Evolutionary conservation across 2,888 invertebrate genomes (phyloP).

Genomic region (Ypsolopha scabrella): DNA sequence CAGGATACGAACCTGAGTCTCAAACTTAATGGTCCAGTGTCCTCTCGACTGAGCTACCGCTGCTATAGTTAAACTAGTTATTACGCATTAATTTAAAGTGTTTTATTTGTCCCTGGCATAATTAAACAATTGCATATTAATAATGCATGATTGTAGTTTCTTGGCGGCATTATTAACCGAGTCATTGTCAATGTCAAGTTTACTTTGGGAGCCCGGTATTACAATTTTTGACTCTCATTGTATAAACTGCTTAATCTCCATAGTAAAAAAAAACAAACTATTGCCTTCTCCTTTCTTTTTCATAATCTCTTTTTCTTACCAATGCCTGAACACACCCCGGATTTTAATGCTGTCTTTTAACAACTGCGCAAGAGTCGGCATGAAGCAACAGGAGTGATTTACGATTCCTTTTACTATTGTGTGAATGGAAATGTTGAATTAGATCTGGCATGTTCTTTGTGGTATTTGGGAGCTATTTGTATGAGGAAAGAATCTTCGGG

Average conservation of each 20-base stretch:
- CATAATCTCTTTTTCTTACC: too few relatives aligned
- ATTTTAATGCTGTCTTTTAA: slow-evolving; percentile 40
- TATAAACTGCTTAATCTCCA: too few relatives aligned
- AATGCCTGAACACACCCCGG: slow-evolving; percentile 12
- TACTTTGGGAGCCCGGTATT: neutral
- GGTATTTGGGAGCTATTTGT: slow-evolving; percentile 15
- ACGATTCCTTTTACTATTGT: slow-evolving; percentile 44
- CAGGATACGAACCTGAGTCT: too few relatives aligned
- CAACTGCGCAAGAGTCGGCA: slow-evolving; percentile 26
- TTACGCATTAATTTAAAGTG: too few relatives aligned
- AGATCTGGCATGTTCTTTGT: slow-evolving; percentile 16
- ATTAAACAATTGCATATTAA: neutral
- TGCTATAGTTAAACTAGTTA: too few relatives aligned
- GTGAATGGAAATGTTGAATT: slow-evolving; percentile 46
- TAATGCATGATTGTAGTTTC: slow-evolving; percentile 4
- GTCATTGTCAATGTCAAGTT: neutral
- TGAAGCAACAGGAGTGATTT: slow-evolving; percentile 29
- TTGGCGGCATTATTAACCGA: neutral
- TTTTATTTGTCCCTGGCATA: too few relatives aligned
- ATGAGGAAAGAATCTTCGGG: neutral
- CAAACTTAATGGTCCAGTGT: too few relatives aligned
- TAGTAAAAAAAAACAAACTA: neutral
- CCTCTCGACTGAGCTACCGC: slow-evolving; percentile 1
- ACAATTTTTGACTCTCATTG: neutral
- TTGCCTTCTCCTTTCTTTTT: neutral